phyloP scores from a whole-genome alignment of 1,140 invertebrate genomes.

The Drosophila pseudoobscura region DNA sequence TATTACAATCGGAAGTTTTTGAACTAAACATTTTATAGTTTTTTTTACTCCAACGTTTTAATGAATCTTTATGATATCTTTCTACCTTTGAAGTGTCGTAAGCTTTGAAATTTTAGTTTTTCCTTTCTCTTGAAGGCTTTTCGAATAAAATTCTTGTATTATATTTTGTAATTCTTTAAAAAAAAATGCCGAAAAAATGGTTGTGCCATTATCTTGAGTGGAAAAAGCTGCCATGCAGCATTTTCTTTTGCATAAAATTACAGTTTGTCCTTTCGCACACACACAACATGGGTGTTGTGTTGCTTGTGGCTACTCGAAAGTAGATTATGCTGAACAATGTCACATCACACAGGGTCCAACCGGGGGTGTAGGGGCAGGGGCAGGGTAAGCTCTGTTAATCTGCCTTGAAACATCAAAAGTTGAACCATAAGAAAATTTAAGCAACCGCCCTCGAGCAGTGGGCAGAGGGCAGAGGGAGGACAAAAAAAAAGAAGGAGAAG shows the following conservation, averaged over 20 bases:
- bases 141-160: conserved; percentile 1
- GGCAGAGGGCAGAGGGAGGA: not conserved
- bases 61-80: too few relatives aligned
- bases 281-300: conserved; percentile 68
- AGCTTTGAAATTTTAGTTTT: not conserved
- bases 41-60: too few relatives aligned
- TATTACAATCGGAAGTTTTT: too few relatives aligned
- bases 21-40: too few relatives aligned
- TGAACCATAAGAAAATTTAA: conserved; percentile 72
- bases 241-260: conserved; percentile 78
- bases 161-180: conserved; percentile 2
- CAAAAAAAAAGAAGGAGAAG: too few relatives aligned
- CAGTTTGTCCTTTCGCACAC: conserved; percentile 59
- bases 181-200: conserved; percentile 42
- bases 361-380: not conserved
- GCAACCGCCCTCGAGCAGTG: conserved; percentile 30
- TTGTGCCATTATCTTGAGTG: conserved; percentile 57
- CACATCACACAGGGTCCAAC: conserved; percentile 54
- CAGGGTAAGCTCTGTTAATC: conserved; percentile 47
- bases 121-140: conserved; percentile 8
- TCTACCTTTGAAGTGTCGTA: too few relatives aligned
- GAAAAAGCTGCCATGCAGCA: conserved; percentile 48
- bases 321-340: conserved; percentile 69
- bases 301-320: conserved; percentile 76
- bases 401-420: conserved; percentile 68